These are phyloP conservation scores for Phallusia fumigata DNA, from an alignment of 23 tunicate species.

Conservation along the genomic window DNA sequence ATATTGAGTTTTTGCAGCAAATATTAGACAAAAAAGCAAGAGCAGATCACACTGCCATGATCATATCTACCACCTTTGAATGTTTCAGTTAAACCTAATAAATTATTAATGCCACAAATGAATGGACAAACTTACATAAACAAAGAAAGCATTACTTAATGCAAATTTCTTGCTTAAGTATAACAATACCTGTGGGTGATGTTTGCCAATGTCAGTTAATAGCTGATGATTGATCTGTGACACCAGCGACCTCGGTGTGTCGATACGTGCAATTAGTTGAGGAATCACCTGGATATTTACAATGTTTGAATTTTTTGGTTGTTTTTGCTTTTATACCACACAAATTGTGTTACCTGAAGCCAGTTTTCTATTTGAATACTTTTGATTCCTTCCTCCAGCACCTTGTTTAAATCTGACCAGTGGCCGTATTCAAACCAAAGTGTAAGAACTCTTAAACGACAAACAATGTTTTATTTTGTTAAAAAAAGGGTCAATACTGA, in stretches of 20 bases:
- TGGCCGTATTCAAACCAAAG: constrained; percentile 95
- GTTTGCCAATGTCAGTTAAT: constrained; percentile 73
- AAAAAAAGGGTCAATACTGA: no score
- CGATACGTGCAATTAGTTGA: constrained; percentile 92
- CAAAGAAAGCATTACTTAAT: no score
- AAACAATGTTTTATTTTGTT: not conserved
- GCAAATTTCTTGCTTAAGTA: not conserved
- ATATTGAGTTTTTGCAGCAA: no score
- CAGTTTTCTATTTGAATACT: constrained; percentile 91
- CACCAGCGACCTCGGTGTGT: constrained; percentile 58
- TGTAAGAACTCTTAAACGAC: constrained; percentile 53
- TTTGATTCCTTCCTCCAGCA: constrained; percentile 77
- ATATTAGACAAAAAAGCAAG: no score
- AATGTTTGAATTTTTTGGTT: not conserved
- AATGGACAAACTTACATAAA: no score
- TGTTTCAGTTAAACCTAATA: no score
- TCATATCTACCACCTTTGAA: no score
- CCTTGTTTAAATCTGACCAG: constrained; percentile 38
- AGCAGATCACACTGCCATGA: no score
- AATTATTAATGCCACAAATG: no score
- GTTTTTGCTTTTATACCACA: not conserved
- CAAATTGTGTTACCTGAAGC: constrained; percentile 58
- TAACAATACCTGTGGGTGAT: constrained; percentile 82
- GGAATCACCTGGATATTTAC: constrained; percentile 70
- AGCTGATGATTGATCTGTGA: constrained; percentile 73